Percentiles rank a stretch among this genome's conserved stretches.
Conservation (phyloP, 1,140 invertebrate genomes). For the Trissolcus basalis region DNA sequence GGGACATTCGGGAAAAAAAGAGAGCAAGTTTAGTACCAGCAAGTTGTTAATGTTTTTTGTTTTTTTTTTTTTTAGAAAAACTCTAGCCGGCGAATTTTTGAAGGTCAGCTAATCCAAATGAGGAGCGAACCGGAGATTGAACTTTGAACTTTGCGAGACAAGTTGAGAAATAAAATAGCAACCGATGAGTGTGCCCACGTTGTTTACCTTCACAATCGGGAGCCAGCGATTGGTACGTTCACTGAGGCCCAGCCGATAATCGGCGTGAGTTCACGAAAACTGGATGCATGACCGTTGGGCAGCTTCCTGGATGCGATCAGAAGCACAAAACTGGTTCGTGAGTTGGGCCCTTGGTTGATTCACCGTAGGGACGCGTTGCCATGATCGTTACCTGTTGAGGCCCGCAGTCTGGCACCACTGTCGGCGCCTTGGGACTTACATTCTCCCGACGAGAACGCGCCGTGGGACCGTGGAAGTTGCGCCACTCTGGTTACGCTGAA, state of each 20-base stretch:
- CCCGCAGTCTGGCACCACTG: constrained; percentile 21
- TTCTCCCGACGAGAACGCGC: not conserved
- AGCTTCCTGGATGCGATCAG: not conserved
- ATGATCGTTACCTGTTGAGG: constrained; percentile 12
- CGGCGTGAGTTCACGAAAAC: constrained; percentile 2
- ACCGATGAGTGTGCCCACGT: constrained; percentile 1
- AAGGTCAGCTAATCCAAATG: no score
- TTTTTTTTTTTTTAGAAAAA: no score
- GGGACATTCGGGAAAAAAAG: no score
- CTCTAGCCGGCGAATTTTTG: no score
- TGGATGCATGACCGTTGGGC: not conserved
- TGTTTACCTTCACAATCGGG: constrained; percentile 32
- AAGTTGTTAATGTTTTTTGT: no score
- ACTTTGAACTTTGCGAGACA: not conserved
- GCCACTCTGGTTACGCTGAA: no score
- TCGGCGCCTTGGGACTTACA: not conserved
- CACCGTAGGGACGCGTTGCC: constrained; percentile 14
- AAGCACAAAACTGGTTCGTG: not conserved
- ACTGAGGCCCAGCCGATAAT: constrained; percentile 2
- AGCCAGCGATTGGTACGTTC: constrained; percentile 11
- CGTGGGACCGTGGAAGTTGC: no score
- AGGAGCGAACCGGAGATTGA: not conserved
- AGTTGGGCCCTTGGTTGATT: not conserved
- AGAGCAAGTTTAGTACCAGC: no score
- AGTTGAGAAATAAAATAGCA: not conserved